Base-by-base conservation (phyloP, 2,113 vertebrate species). In the Ochotona curzoniae region DNA sequence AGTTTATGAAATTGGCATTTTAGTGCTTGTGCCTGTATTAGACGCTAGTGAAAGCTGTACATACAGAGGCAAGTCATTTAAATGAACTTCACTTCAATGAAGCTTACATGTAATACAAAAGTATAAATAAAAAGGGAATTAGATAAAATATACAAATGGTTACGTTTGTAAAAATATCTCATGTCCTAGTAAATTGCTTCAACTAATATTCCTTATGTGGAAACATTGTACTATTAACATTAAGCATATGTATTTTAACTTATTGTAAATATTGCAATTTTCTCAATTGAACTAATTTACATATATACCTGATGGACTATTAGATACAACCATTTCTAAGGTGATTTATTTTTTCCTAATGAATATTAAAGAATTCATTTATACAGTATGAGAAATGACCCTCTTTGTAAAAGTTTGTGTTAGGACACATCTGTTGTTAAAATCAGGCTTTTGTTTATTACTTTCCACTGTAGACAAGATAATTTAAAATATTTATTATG, bases 211-310 rank as follows among this genome's bases (percentile, higher is more conserved):
- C 54, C 60, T 15, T 26, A 38, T 35, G 87, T 85, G 51, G 83
- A 54, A 66, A 28, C 8, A 79, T 54, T 78, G 78, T 93, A 3
- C 35, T 67, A 94, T 93, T 87, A 74, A 30, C 28, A 11, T 88
- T 23, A 74, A n/a, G 67, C 60, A 87, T 30, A 8, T 73, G 60
- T 76, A 49, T 66, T 9, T 26, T 49, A 51, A 54, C 66, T 74
- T 89, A 12, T 80, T 70, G 7, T 90, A 60, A 57, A 57, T 71
- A 60, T 49, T 17, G 76, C 38, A 82, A 28, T 35, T 35, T 83
- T 73, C 15, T 6, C n/a, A 73, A 32, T 44, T 44, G 38, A 44
- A 44, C 38, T 44, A 44, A 44, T 44, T 44, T 44, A 44, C 38
- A 44, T 44, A 44, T 6, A 44, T 44, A 44, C 38, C 38, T 44